Base-by-base conservation (phyloP, 2,797 vertebrate genomes). In the Silurus lanzhouensis region DNA sequence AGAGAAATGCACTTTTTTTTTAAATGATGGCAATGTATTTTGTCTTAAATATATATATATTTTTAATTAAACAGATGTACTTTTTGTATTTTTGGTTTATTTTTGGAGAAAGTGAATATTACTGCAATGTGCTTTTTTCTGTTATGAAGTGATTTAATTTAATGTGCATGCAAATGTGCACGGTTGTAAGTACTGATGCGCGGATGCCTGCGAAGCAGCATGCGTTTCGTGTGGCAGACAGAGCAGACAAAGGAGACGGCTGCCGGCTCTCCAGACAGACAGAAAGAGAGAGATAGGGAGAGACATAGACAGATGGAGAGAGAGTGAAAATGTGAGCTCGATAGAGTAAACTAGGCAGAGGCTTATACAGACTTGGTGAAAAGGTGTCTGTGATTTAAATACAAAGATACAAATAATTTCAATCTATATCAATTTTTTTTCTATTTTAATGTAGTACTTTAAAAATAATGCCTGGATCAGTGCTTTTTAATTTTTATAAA, bases 181-280 rank as follows among this genome's bases (percentile, higher is more conserved):
- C 6, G 25, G 75, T n/a, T 68, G 58, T 72, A 57, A 57, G 61
- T 46, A n/a, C 61, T 31, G 89, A 91, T 90, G 90, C 89, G 90
- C 89, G 88, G 76, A 80, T 92, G 89, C 92, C 87, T 90, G 91
- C 86, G 83, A 88, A 84, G 88, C 90, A 89, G 90, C 87, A 88
- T 87, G 90, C 83, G 90, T 91, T 86, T 85, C 64, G 91, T 94
- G 93, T 94, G 93, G 91, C 92, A 91, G 93, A 88, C 92, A 89
- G 87, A 92, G 52, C 77, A 87, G 77, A 87, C 87, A 86, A 83
- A 86, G 84, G 84, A 78, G 68, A 48, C 81, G 14, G 15, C 58
- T 70, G 19, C 55, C 27, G 46, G 55, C n/a, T 83, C 82, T 86
- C 79, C 61, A 80, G 15, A 58, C 78, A 83, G 71, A 89, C 72